Percentiles rank a stretch among this genome's conserved stretches.
phyloP scores from a whole-genome alignment of 35 echinoderm and acorn worm genomes.

The Ophioderma brevispina region DNA sequence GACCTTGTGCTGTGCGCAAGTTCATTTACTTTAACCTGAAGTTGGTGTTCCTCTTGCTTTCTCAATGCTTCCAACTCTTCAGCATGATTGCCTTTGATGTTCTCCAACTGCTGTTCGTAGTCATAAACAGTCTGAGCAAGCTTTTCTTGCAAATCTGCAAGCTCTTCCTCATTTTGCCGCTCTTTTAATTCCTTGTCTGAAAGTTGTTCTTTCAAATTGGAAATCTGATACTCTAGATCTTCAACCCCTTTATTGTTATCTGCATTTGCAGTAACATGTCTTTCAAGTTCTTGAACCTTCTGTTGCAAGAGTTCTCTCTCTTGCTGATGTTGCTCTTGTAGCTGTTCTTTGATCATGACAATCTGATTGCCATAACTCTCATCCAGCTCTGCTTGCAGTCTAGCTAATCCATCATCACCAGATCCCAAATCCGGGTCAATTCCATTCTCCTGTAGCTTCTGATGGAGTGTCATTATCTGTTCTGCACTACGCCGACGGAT shows the following conservation, averaged over 20 bases:
- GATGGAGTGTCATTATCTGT: constrained; percentile 57
- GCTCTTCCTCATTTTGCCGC: constrained; percentile 26
- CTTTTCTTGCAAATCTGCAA: constrained; percentile 59
- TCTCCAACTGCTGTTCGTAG: constrained; percentile 41
- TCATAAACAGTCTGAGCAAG: constrained; percentile 45
- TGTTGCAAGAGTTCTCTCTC: constrained; percentile 76
- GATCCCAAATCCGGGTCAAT: constrained; percentile 13
- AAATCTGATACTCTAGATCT: constrained; percentile 64
- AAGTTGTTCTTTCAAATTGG: constrained; percentile 58
- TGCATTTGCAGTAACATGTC: constrained; percentile 42
- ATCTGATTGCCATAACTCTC: constrained; percentile 97
- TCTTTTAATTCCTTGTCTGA: constrained; percentile 55
- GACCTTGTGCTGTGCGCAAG: not conserved
- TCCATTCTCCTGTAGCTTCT: constrained; percentile 55
- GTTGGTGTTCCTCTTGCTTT: not conserved
- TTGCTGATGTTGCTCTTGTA: constrained; percentile 73
- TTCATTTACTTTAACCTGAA: not conserved
- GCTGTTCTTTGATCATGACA: constrained; percentile 93
- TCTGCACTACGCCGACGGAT: constrained; percentile 58
- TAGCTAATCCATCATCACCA: constrained; percentile 39
- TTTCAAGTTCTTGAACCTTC: constrained; percentile 63
- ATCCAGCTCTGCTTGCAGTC: constrained; percentile 83
- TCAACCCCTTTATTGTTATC: constrained; percentile 49
- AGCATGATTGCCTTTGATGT: constrained; percentile 10
- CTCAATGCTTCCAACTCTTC: not conserved